These are phyloP conservation scores for Nematostella vectensis DNA, from an alignment of 92 coral and sea anemone genomes.

Conservation along the genomic window DNA sequence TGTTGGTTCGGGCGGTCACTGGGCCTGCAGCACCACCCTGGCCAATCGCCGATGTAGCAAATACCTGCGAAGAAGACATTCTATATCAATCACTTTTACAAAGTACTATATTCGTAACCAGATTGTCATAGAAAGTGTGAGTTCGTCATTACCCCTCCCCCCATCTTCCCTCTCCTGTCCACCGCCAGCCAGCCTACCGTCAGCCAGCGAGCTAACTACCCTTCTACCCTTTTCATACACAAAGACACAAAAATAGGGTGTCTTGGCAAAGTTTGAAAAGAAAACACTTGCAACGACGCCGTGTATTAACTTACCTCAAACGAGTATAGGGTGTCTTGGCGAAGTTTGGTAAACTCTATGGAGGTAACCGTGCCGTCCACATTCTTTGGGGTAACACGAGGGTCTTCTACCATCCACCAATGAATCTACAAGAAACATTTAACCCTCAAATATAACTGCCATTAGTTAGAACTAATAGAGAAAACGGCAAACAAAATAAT, in stretches of 20 bases:
- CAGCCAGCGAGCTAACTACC: too few relatives aligned
- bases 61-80: constrained; percentile 29
- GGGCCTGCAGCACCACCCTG: constrained; percentile 32
- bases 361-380: background rate
- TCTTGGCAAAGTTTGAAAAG: too few relatives aligned
- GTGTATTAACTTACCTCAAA: constrained; percentile 45
- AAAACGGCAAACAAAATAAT: too few relatives aligned
- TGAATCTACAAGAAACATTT: constrained; percentile 16
- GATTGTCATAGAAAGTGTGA: too few relatives aligned
- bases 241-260: too few relatives aligned
- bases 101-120: background rate
- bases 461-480: too few relatives aligned
- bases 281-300: too few relatives aligned
- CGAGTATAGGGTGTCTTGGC: constrained; percentile 37
- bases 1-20: constrained; percentile 25
- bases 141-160: too few relatives aligned
- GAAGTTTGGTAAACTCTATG: constrained; percentile 8
- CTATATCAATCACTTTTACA: background rate
- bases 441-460: too few relatives aligned
- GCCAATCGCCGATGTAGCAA: constrained; percentile 15
- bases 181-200: too few relatives aligned
- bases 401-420: constrained; percentile 14
- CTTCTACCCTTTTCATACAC: too few relatives aligned
- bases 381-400: background rate
- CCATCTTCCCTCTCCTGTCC: too few relatives aligned